These are phyloP conservation scores for Synergus umbraculus DNA, from an alignment of 2,888 invertebrate genomes.

Conservation along the genomic window DNA sequence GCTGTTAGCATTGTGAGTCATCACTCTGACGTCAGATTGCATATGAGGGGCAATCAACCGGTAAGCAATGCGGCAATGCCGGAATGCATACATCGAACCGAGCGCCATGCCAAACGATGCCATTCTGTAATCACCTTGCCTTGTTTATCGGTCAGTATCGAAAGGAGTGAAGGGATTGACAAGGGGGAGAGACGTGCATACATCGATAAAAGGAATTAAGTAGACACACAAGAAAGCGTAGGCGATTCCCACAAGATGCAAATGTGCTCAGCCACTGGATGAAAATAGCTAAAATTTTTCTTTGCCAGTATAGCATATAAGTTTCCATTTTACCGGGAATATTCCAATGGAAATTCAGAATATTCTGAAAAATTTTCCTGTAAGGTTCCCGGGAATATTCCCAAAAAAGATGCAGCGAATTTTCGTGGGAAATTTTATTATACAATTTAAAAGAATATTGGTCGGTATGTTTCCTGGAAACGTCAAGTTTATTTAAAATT, in stretches of 20 bases:
- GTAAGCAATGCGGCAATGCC: not conserved
- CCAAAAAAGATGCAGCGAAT: no score
- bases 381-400: no score
- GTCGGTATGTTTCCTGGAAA: no score
- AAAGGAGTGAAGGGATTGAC: not conserved
- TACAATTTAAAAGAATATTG: no score
- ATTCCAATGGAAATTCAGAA: no score
- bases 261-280: not conserved
- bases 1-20: not conserved
- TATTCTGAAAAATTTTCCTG: no score
- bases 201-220: not conserved
- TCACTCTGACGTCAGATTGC: not conserved
- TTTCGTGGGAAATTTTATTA: no score
- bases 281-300: not conserved
- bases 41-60: not conserved
- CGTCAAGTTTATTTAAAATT: no score
- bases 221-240: not conserved
- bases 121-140: not conserved
- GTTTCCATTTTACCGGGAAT: no score
- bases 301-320: not conserved
- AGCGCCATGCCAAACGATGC: not conserved
- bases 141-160: not conserved
- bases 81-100: not conserved
- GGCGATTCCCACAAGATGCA: not conserved
- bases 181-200: not conserved